Evolutionary conservation across 2,113 vertebrate species (phyloP), one percentile per base, ranked within the genome.

Genomic region (Tretioscincus oriximinensis): DNA sequence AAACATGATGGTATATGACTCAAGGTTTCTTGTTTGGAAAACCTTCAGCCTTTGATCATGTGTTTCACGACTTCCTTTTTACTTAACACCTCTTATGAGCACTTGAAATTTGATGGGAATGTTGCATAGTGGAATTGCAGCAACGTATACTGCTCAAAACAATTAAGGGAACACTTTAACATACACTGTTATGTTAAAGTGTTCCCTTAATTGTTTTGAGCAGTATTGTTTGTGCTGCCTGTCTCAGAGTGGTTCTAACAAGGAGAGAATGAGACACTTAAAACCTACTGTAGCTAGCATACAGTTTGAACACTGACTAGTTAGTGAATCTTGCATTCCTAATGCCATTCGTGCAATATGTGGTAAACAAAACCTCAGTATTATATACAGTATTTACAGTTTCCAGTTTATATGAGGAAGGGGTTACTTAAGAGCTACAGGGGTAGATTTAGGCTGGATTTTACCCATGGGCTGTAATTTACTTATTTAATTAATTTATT

Each of bases 321-420:
- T 61, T 58, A 22, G 28, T n/a, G 16, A 65, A 14, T 61, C 5
- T 22, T 66, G 24, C 29, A 45, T 81, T 54, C 78, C 51, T 18
- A 65, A 14, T 9, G 45, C 20, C 9, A 26, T n/a, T 31, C 49
- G 26, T 54, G 28, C 20, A 54, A 58, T 58, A 58, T 58, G 54
- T 18, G 18, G 41, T 73, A 31, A 51, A 65, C n/a, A 11, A 68
- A 69, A 69, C 11, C 26, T 20, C 12, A 28, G 28, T 18, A 22
- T 60, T 73, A 29, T 5, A 10, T 3, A 11, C 22, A n/a, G 9
- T 5, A 8, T 63, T 72, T 10, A 8, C 35, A 58, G 24, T 47
- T 69, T 69, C 45, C 58, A 70, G 2, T 0, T 5, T 94, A 95
- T 87, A 85, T 95, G 94, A 93, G 93, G 95, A 94, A 93, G 90